Conservation (phyloP, 2,888 invertebrate genomes). For the Arctia plantaginis region DNA sequence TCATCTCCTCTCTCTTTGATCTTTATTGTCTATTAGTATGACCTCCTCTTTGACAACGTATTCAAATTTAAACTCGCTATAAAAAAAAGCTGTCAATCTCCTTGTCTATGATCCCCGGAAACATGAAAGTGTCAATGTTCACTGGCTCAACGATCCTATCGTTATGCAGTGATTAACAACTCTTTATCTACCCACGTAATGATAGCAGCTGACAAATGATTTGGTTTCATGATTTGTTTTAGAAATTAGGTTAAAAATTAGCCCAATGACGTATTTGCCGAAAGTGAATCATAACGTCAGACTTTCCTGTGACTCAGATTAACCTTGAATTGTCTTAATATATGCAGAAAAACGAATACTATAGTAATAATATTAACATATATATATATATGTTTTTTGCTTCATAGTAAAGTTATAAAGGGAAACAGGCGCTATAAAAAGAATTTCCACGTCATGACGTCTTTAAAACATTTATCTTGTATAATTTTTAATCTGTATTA, state of each 20-base stretch:
- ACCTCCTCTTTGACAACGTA: constrained; percentile 7
- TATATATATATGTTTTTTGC: constrained; percentile 9
- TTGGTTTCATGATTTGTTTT: constrained; percentile 13
- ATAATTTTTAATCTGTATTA: background rate
- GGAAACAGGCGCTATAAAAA: background rate
- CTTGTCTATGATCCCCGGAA: constrained; percentile 27
- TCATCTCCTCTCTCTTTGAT: constrained; percentile 16
- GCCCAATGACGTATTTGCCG: constrained; percentile 10
- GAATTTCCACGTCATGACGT: background rate
- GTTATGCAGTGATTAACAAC: constrained; percentile 28
- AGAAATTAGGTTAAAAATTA: constrained; percentile 20
- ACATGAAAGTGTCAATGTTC: constrained; percentile 25
- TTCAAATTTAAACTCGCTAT: constrained; percentile 7
- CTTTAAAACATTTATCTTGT: background rate
- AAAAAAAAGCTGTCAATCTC: constrained; percentile 22
- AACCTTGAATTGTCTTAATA: constrained; percentile 18
- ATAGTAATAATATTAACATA: constrained; percentile 23
- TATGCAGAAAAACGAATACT: constrained; percentile 14
- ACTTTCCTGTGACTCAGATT: constrained; percentile 23
- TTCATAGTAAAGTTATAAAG: constrained; percentile 16
- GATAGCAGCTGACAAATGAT: constrained; percentile 8
- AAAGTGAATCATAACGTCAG: constrained; percentile 17
- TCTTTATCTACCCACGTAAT: constrained; percentile 48
- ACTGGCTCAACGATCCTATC: constrained; percentile 14
- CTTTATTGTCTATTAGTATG: constrained; percentile 9